These are phyloP conservation scores for Cephus pygmeus DNA, from an alignment of 2,888 invertebrate species.

Conservation along the genomic window DNA sequence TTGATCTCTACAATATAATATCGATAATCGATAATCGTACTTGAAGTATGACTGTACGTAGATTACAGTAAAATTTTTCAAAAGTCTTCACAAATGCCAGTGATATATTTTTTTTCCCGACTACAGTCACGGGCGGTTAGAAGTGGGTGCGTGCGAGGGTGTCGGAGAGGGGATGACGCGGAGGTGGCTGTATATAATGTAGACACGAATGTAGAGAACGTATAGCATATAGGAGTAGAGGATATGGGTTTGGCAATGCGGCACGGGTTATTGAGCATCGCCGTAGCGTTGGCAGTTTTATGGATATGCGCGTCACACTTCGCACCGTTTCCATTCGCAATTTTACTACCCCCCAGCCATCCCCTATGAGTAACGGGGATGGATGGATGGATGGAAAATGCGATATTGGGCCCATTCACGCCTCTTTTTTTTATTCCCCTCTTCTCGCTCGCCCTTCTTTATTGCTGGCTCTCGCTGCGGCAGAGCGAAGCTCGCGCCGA, in stretches of 20 bases:
- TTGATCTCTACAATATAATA: too few relatives aligned
- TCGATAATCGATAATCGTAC: too few relatives aligned
- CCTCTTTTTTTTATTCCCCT: conserved; percentile 25
- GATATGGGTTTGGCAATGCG: conserved; percentile 23
- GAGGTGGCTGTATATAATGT: conserved; percentile 8
- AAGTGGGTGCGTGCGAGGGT: too few relatives aligned
- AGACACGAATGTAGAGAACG: conserved; percentile 24
- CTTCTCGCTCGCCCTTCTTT: conserved; percentile 33
- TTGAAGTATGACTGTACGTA: too few relatives aligned
- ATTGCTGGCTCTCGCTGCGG: conserved; percentile 24
- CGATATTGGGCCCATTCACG: conserved; percentile 39
- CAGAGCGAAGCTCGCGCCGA: conserved; percentile 27
- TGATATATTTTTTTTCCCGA: too few relatives aligned
- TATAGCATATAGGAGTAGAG: conserved; percentile 38
- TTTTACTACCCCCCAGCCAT: conserved; percentile 23
- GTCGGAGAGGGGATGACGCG: too few relatives aligned
- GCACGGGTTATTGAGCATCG: conserved; percentile 51
- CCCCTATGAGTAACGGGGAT: background rate
- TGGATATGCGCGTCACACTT: conserved; percentile 47
- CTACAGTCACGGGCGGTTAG: too few relatives aligned
- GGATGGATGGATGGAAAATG: conserved; percentile 21
- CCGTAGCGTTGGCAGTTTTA: conserved; percentile 45
- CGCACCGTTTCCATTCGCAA: conserved; percentile 36
- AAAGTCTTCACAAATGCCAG: too few relatives aligned
- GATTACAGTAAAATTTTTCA: too few relatives aligned